phyloP scores from a whole-genome alignment of 2,888 invertebrate species.

The Drosophila colorata region DNA sequence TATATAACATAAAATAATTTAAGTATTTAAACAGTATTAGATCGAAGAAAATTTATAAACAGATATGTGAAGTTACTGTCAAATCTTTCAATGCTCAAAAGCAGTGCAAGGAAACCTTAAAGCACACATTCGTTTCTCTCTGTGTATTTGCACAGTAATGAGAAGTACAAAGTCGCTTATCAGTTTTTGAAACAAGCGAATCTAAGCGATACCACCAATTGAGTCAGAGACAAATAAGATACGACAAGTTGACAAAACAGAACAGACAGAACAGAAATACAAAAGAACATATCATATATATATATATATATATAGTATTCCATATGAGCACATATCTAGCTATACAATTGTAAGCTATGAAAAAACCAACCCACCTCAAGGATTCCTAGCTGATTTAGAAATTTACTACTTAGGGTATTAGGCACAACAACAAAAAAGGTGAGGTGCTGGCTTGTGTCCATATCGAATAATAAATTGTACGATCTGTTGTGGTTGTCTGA shows the following conservation, averaged over 20 bases:
- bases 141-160: conserved; percentile 27
- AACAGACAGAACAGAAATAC: conserved; percentile 15
- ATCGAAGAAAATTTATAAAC: too few relatives aligned
- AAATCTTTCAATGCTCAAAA: too few relatives aligned
- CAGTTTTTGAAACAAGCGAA: conserved; percentile 65
- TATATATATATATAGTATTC: not conserved
- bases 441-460: conserved; percentile 36
- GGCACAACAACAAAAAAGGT: conserved; percentile 13
- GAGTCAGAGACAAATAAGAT: conserved; percentile 64
- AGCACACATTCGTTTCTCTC: conserved; percentile 3
- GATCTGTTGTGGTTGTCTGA: conserved; percentile 68
- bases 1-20: too few relatives aligned
- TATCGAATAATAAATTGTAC: conserved; percentile 46
- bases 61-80: too few relatives aligned
- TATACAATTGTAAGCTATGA: not conserved
- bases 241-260: conserved; percentile 70
- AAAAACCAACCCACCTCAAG: conserved; percentile 9
- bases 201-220: conserved; percentile 75
- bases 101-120: too few relatives aligned
- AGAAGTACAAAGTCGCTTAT: conserved; percentile 28
- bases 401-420: conserved; percentile 28
- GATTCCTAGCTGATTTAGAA: conserved; percentile 20
- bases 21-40: not conserved
- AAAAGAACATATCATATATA: not conserved
- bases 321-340: not conserved